Evolutionary conservation across 1,140 invertebrate genomes (phyloP), one percentile per base, ranked within the genome.

Genomic region (Hylaeus anthracinus): DNA sequence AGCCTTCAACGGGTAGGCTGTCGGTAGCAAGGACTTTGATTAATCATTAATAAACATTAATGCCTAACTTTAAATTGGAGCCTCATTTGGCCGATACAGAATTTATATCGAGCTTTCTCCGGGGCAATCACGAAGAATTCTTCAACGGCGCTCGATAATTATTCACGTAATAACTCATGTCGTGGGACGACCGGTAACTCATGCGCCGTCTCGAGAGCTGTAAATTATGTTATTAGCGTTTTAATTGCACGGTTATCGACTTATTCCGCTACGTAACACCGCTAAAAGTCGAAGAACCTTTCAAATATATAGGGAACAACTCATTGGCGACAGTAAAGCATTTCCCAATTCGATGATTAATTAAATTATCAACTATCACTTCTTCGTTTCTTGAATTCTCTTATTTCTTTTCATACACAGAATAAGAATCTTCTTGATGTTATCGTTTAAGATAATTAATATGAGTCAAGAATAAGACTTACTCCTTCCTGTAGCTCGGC

Each of bases 171-270:
- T 87, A 87, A 89, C 73, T 88, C 81, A 81, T 74, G 56, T 74
- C 66, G 12, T 72, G 69, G 41, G 61, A 58, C 83, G 72, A 76
- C 76, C 87, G 67, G 87, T 87, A 88, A 87, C 61, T 88, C 83
- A 87, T 86, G 55, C 79, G 64, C 61, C 78, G 73, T 65, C 69
- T 76, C 76, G 65, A 53, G 51, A 56, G 55, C 71, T 83, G 81
- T 83, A 86, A 88, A 87, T 88, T 88, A 88, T 84, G 63, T 89
- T 88, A 89, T 89, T 89, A 86, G 72, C 81, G 80, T 69, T 72
- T 85, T 86, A 87, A 88, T 88, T 88, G 86, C 84, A 56, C 65
- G 67, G 45, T 82, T 86, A 85, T 87, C 82, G 77, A 81, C 73
- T 74, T 86, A 82, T 82, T 79, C 74, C 65, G 71, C 72, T 5